Evolutionary conservation across 2,113 vertebrate genomes (phyloP).

Genomic region (Bubalus kerabau): DNA sequence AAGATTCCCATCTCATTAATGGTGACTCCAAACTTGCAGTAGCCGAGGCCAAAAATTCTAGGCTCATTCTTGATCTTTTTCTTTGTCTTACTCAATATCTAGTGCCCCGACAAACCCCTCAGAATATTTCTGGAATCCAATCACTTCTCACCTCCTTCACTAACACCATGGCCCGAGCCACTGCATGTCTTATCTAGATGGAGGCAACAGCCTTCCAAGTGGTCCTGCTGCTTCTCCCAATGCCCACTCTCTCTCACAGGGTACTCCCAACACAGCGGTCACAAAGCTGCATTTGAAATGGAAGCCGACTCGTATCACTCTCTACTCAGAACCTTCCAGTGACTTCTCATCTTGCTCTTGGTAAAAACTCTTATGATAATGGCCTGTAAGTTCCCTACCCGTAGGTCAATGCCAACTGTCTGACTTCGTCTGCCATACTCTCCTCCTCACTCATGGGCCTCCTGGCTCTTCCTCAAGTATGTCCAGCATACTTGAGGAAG

Average conservation of each 20-base stretch:
- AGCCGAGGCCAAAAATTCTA: neutral
- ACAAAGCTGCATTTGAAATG: neutral
- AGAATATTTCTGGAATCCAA: neutral
- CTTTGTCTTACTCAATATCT: neutral
- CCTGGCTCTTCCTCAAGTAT: neutral
- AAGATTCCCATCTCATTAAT: neutral
- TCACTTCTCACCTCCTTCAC: neutral
- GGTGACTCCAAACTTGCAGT: neutral
- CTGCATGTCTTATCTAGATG: neutral
- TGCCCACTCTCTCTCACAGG: neutral
- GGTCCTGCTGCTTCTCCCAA: neutral
- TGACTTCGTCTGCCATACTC: neutral
- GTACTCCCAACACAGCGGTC: neutral
- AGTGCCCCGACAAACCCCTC: neutral
- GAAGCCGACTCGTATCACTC: neutral
- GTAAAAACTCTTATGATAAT: neutral
- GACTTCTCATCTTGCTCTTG: neutral
- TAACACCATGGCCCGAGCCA: neutral
- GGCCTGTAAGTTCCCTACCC: neutral
- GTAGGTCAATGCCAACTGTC: neutral
- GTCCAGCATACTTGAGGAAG: neutral
- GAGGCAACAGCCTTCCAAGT: neutral
- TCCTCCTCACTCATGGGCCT: neutral
- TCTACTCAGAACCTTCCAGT: neutral
- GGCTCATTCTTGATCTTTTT: neutral